Evolutionary conservation across 2,888 invertebrate genomes (phyloP).

Genomic region (Monoplex corrugatus): DNA sequence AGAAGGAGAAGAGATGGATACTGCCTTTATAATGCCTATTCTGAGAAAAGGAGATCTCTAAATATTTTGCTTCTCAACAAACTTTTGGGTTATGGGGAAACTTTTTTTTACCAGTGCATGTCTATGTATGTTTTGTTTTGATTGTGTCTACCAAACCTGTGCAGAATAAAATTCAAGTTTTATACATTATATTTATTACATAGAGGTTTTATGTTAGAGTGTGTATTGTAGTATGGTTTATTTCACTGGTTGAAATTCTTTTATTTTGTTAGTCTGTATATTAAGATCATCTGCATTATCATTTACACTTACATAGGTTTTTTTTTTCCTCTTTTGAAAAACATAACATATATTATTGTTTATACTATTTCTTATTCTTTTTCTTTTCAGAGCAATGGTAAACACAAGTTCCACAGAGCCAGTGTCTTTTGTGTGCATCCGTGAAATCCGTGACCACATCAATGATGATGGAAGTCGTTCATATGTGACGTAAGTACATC

Average conservation of each 20-base stretch:
- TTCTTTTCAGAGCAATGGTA: constrained; percentile 32
- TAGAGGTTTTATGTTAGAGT: too few relatives aligned
- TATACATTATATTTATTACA: too few relatives aligned
- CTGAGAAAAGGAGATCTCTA: too few relatives aligned
- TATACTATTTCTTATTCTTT: neutral
- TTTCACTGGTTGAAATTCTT: neutral
- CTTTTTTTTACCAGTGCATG: too few relatives aligned
- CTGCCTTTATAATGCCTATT: too few relatives aligned
- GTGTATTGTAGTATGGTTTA: too few relatives aligned
- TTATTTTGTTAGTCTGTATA: neutral
- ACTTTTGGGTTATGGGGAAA: too few relatives aligned
- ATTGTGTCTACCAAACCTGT: too few relatives aligned
- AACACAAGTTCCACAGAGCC: constrained; percentile 36
- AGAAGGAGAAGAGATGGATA: too few relatives aligned
- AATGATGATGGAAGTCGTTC: constrained; percentile 81
- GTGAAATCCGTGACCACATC: constrained; percentile 89
- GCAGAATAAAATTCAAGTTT: too few relatives aligned
- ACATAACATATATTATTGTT: neutral
- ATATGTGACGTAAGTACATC: constrained; percentile 63
- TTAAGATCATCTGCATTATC: neutral
- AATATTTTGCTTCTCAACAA: too few relatives aligned
- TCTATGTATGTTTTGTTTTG: too few relatives aligned
- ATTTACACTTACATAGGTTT: neutral
- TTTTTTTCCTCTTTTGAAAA: neutral
- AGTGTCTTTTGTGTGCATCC: constrained; percentile 87